Percentiles rank a stretch among this genome's conserved stretches.
These are phyloP conservation scores for Acanthurus leucopareius DNA, from an alignment of 2,797 vertebrate genomes.

Conservation along the genomic window DNA sequence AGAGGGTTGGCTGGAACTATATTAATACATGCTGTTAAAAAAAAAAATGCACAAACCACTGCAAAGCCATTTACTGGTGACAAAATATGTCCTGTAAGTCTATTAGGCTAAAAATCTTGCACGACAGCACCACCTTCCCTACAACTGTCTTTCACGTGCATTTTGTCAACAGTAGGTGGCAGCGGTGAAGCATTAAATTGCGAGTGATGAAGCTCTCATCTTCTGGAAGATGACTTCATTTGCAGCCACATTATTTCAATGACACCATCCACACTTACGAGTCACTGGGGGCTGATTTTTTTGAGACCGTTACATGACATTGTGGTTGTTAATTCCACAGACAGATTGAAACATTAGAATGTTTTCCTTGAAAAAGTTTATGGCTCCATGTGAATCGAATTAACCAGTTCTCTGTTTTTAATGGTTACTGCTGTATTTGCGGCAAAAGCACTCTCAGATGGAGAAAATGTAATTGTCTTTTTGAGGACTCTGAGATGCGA, in stretches of 20 bases:
- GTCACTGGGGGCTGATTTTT: slow-evolving; percentile 7
- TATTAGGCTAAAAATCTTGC: too few relatives aligned
- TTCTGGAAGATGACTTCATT: slow-evolving; percentile 58
- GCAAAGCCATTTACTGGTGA: too few relatives aligned
- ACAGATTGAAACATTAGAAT: background rate
- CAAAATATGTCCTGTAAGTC: too few relatives aligned
- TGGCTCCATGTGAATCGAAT: slow-evolving; percentile 7
- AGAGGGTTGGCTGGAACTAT: too few relatives aligned
- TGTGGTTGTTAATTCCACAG: background rate
- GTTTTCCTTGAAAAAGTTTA: slow-evolving; percentile 4
- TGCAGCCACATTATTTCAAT: slow-evolving; percentile 46
- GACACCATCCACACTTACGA: slow-evolving; percentile 28
- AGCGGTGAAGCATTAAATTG: slow-evolving; percentile 40
- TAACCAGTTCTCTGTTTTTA: slow-evolving; percentile 18
- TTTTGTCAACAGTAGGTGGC: slow-evolving; percentile 62
- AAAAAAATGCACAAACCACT: too few relatives aligned
- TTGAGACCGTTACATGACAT: background rate
- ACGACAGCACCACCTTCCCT: too few relatives aligned
- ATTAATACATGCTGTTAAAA: too few relatives aligned
- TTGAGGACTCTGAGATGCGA: slow-evolving; percentile 42
- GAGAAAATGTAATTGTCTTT: slow-evolving; percentile 31
- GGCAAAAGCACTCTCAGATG: background rate
- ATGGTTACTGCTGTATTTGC: slow-evolving; percentile 27
- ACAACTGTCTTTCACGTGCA: background rate
- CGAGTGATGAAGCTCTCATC: background rate